Evolutionary conservation across 1,140 invertebrate species (phyloP).

Genomic region (Cyphomyrmex costatus): DNA sequence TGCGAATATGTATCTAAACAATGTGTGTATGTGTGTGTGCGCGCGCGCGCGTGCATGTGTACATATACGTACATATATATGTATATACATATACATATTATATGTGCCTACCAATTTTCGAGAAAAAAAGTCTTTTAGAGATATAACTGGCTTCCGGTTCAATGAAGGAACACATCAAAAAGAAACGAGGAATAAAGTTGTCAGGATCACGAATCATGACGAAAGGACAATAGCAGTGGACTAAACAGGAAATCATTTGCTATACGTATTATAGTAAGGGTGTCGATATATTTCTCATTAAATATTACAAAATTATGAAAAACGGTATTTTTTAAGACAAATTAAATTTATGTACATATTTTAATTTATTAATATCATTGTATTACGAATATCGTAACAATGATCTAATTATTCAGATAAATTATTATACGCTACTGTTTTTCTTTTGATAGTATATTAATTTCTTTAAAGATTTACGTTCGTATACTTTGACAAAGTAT

Average conservation of each 20-base stretch:
- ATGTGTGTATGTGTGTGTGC: too few relatives aligned
- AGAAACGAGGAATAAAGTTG: constrained; percentile 68
- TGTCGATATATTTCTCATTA: constrained; percentile 48
- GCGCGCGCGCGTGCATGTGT: constrained; percentile 16
- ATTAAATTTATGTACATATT: background rate
- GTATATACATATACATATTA: constrained; percentile 40
- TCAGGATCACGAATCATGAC: constrained; percentile 55
- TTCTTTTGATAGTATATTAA: constrained; percentile 45
- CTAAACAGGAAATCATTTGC: constrained; percentile 45
- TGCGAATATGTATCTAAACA: constrained; percentile 56
- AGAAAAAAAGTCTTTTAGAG: constrained; percentile 50
- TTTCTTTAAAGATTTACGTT: constrained; percentile 71
- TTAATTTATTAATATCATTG: constrained; percentile 39
- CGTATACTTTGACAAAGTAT: constrained; percentile 73
- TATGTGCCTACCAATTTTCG: constrained; percentile 45
- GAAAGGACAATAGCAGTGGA: background rate
- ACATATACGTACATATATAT: constrained; percentile 1
- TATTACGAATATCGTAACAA: constrained; percentile 23
- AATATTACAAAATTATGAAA: background rate
- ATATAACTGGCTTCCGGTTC: constrained; percentile 19
- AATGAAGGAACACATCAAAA: constrained; percentile 61
- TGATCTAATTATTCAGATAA: constrained; percentile 47
- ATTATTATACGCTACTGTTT: constrained; percentile 27
- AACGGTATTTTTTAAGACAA: background rate
- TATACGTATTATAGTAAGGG: background rate